These are phyloP conservation scores for Parnassius mnemosyne DNA, from an alignment of 2,888 invertebrate genomes.

Conservation along the genomic window DNA sequence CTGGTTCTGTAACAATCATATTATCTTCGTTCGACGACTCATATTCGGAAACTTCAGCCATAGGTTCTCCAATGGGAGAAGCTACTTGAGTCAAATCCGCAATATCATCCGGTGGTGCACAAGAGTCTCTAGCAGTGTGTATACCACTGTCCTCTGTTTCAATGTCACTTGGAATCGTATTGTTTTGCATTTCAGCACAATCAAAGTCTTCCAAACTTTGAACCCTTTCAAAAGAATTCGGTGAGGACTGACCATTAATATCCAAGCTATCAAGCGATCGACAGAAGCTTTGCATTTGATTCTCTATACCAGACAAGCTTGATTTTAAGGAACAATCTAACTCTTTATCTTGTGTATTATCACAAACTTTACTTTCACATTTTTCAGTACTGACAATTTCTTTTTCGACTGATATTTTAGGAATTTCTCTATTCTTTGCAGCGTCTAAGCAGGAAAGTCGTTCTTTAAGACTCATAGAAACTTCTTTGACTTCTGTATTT, in stretches of 20 bases:
- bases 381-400: constrained; percentile 52
- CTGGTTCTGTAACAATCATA: constrained; percentile 45
- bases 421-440: constrained; percentile 71
- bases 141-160: constrained; percentile 90
- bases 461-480: constrained; percentile 78
- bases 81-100: constrained; percentile 80
- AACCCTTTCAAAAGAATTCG: constrained; percentile 82
- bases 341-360: constrained; percentile 49
- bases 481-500: constrained; percentile 71
- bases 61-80: constrained; percentile 70
- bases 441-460: constrained; percentile 75
- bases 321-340: constrained; percentile 61
- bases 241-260: constrained; percentile 76
- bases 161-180: constrained; percentile 80
- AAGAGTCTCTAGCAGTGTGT: constrained; percentile 89
- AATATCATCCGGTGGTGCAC: constrained; percentile 87
- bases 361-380: constrained; percentile 43
- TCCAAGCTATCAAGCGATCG: constrained; percentile 84
- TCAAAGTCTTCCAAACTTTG: constrained; percentile 84
- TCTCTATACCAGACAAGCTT: constrained; percentile 70
- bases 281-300: constrained; percentile 82
- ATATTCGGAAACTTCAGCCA: constrained; percentile 68
- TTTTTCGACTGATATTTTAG: constrained; percentile 68
- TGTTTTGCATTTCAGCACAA: constrained; percentile 81
- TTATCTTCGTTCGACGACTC: constrained; percentile 73